A percentile compares a stretch with the other conserved stretches of the same genome.
Conservation (phyloP, 1,140 invertebrate species). For the Penaeus indicus region DNA sequence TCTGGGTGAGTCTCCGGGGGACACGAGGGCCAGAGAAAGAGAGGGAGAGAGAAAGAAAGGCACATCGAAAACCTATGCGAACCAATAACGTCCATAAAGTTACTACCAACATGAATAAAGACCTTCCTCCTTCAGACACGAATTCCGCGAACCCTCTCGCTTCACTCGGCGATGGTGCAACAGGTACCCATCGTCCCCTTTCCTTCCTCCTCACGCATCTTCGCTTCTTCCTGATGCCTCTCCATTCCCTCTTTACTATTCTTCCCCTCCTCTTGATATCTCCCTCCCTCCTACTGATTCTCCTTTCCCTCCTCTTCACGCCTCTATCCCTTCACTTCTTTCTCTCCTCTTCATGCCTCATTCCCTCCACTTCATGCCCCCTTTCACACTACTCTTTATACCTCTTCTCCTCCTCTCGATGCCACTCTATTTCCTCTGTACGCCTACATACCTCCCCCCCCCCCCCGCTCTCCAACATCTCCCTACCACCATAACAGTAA, state of each 20-base stretch:
- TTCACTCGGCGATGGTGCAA: not conserved
- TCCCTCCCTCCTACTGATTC: not conserved
- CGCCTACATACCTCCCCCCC: not conserved
- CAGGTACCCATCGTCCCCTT: not conserved
- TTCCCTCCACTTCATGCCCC: not conserved
- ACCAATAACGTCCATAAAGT: not conserved
- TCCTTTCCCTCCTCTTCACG: not conserved
- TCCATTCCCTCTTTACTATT: not conserved
- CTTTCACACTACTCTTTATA: not conserved
- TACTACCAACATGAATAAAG: not conserved
- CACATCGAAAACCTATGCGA: not conserved
- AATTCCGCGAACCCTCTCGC: not conserved
- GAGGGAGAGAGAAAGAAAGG: not conserved
- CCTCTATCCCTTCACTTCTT: not conserved
- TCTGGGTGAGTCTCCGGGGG: constrained; percentile 66
- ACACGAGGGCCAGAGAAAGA: constrained; percentile 1
- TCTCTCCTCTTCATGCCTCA: not conserved
- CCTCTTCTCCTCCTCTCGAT: not conserved
- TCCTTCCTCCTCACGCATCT: not conserved
- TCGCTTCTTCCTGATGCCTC: not conserved
- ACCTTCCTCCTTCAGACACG: not conserved
- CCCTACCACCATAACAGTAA: not conserved
- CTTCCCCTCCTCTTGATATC: not conserved
- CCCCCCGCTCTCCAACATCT: not conserved
- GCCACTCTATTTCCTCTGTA: not conserved